phyloP scores from a whole-genome alignment of 2,888 invertebrate genomes.

The Pammene fasciana region DNA sequence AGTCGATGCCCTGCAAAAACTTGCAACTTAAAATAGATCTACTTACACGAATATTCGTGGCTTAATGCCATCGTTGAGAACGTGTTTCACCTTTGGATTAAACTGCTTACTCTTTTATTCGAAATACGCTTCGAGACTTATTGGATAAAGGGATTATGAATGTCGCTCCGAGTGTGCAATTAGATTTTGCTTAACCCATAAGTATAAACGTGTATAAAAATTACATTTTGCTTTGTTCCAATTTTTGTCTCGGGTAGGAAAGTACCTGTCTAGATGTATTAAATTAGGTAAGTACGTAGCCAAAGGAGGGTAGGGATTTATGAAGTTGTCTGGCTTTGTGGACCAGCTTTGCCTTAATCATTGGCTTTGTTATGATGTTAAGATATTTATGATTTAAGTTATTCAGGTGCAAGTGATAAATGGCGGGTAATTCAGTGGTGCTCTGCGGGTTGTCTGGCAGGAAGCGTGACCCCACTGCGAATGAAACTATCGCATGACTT shows the following conservation, averaged over 20 bases:
- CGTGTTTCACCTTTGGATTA: constrained; percentile 66
- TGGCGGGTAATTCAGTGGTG: constrained; percentile 49
- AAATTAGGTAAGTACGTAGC: background rate
- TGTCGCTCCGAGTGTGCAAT: constrained; percentile 53
- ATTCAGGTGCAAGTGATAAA: constrained; percentile 50
- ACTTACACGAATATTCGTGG: constrained; percentile 67
- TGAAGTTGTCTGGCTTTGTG: background rate
- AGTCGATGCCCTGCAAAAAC: constrained; percentile 52
- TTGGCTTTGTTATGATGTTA: constrained; percentile 30
- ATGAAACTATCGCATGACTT: constrained; percentile 64
- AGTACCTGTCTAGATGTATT: background rate
- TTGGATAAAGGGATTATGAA: constrained; percentile 66
- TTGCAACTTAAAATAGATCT: constrained; percentile 61
- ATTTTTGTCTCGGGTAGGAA: background rate
- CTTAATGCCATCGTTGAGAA: constrained; percentile 56
- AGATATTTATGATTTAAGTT: constrained; percentile 42
- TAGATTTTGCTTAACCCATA: constrained; percentile 47
- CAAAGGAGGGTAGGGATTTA: background rate
- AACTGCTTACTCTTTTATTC: constrained; percentile 67
- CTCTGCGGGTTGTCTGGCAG: constrained; percentile 43
- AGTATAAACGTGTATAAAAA: constrained; percentile 1
- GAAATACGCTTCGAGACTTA: constrained; percentile 66
- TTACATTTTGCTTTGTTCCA: background rate
- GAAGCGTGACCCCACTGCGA: constrained; percentile 58
- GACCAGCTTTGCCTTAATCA: constrained; percentile 3